phyloP scores from a whole-genome alignment of 2,888 invertebrate genomes.

The Caenorhabditis panamensis region DNA sequence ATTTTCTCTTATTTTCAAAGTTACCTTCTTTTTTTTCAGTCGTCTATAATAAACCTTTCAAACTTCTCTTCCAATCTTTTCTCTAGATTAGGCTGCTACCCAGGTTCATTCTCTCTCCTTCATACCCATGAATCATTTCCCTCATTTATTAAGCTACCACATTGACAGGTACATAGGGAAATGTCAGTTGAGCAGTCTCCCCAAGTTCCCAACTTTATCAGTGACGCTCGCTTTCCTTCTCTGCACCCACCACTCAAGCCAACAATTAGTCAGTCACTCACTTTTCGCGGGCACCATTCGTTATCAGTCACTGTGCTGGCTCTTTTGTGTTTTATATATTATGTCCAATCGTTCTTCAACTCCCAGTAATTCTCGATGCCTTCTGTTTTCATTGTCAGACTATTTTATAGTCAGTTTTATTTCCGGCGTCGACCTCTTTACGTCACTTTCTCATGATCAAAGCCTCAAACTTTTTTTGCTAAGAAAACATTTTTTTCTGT shows the following conservation, averaged over 20 bases:
- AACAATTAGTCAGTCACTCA: constrained; percentile 41
- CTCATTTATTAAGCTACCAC: constrained; percentile 41
- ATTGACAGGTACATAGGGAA: constrained; percentile 24
- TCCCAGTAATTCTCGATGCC: constrained; percentile 19
- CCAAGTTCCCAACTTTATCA: constrained; percentile 49
- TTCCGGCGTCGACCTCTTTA: neutral
- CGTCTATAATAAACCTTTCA: constrained; percentile 6
- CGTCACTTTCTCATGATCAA: neutral
- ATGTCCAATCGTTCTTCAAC: constrained; percentile 24
- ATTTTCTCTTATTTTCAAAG: neutral
- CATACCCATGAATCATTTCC: constrained; percentile 44
- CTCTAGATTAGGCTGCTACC: constrained; percentile 21
- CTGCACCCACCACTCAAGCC: neutral
- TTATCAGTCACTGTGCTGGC: constrained; percentile 39
- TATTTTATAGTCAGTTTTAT: neutral
- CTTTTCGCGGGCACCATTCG: constrained; percentile 28
- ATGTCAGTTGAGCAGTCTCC: constrained; percentile 20
- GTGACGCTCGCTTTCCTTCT: constrained; percentile 23
- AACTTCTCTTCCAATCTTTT: constrained; percentile 2
- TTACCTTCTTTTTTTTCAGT: neutral
- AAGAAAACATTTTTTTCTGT: neutral
- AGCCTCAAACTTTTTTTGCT: too few species aligned
- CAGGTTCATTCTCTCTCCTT: neutral
- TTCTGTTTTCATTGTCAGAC: too few species aligned
- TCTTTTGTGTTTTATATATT: constrained; percentile 23